These are phyloP conservation scores for Tachuris rubrigastra DNA, from an alignment of 2,113 vertebrate species.

Conservation along the genomic window DNA sequence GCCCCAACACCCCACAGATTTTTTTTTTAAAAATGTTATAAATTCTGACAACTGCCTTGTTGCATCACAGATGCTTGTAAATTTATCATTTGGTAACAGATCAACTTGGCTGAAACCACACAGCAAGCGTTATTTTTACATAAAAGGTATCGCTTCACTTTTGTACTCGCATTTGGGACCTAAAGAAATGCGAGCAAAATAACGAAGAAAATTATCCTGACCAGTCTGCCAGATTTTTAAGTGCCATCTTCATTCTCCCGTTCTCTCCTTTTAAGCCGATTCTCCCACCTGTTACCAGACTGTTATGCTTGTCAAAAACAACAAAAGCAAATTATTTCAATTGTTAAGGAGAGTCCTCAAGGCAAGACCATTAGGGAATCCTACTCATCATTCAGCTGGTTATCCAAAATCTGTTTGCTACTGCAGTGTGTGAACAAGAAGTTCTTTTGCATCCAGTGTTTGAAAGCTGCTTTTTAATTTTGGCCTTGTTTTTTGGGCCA, in stretches of 20 bases:
- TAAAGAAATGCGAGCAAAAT: neutral
- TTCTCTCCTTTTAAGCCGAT: neutral
- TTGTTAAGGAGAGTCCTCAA: neutral
- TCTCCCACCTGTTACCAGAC: conserved; percentile 16
- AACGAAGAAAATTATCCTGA: neutral
- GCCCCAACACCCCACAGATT: neutral
- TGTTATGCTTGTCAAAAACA: conserved; percentile 54
- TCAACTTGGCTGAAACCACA: neutral
- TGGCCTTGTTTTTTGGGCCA: neutral
- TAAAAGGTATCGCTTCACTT: neutral
- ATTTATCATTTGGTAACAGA: neutral
- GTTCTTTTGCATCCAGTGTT: neutral
- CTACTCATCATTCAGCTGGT: neutral
- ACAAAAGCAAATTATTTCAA: conserved; percentile 38
- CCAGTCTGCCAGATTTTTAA: neutral
- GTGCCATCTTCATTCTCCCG: neutral
- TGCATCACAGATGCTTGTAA: neutral
- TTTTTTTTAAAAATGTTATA: neutral
- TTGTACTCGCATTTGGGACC: neutral
- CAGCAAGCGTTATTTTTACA: neutral
- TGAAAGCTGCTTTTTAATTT: neutral
- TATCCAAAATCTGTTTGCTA: neutral
- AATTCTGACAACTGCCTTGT: neutral
- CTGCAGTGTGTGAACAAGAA: neutral
- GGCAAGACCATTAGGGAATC: neutral